Evolutionary conservation across 2,888 invertebrate genomes (phyloP).

Genomic region (Cyclophora punctaria): DNA sequence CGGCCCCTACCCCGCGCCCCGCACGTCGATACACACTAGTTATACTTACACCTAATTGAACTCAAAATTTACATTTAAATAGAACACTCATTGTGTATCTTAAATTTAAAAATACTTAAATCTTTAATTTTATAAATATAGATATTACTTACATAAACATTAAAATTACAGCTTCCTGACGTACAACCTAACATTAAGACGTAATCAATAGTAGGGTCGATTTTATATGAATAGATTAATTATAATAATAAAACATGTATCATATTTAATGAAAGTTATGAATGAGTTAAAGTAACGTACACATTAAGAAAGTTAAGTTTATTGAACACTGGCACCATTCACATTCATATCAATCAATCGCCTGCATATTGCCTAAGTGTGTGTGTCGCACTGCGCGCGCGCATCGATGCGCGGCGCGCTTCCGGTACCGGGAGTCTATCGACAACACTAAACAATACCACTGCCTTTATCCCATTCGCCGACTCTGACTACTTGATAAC

Average conservation of each 20-base stretch:
- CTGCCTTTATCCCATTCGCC: no score
- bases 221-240: conserved; percentile 43
- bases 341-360: no score
- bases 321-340: conserved; percentile 53
- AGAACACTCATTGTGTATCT: conserved; percentile 62
- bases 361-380: conserved; percentile 36
- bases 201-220: conserved; percentile 55
- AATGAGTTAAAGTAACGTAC: neutral
- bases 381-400: no score
- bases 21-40: conserved; percentile 25
- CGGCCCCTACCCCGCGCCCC: conserved; percentile 3
- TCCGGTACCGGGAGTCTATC: no score
- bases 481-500: no score
- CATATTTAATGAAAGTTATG: conserved; percentile 36
- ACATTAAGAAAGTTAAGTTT: conserved; percentile 20
- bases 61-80: conserved; percentile 68
- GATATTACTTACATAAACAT: conserved; percentile 57
- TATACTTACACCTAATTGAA: conserved; percentile 49
- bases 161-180: conserved; percentile 52
- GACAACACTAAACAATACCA: no score
- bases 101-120: conserved; percentile 60
- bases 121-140: conserved; percentile 66
- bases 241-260: conserved; percentile 39
- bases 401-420: no score
- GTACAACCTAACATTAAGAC: conserved; percentile 55